phyloP scores from a whole-genome alignment of 2,797 vertebrate species.

The Falco columbarius region DNA sequence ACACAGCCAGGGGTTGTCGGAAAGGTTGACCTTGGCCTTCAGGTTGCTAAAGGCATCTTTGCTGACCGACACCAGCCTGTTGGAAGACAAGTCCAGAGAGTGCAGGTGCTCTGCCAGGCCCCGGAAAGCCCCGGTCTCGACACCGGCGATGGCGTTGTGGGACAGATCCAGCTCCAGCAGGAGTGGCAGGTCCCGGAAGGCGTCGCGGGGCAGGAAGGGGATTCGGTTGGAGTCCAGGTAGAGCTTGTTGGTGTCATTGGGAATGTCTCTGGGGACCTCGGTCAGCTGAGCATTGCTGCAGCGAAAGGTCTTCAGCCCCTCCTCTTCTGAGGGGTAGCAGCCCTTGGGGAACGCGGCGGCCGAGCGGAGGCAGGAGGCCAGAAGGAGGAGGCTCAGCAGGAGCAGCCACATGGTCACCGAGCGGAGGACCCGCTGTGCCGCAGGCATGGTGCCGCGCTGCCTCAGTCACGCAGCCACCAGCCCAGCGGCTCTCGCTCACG shows the following conservation, averaged over 20 bases:
- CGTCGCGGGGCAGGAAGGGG: constrained; percentile 85
- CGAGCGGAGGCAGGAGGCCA: constrained; percentile 83
- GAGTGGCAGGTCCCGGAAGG: constrained; percentile 86
- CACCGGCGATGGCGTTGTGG: constrained; percentile 86
- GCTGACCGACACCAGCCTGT: constrained; percentile 87
- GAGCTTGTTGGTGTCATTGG: constrained; percentile 91
- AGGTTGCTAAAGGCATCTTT: constrained; percentile 86
- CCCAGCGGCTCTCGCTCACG: not conserved
- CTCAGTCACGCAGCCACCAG: constrained; percentile 70
- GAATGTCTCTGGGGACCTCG: constrained; percentile 89
- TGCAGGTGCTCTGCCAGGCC: constrained; percentile 86
- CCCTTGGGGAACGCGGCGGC: constrained; percentile 85
- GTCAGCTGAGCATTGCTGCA: constrained; percentile 92
- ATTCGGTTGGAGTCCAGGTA: constrained; percentile 95
- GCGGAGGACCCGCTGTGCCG: constrained; percentile 76
- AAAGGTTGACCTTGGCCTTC: constrained; percentile 90
- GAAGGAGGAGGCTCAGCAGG: constrained; percentile 86
- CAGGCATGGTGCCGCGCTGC: constrained; percentile 74
- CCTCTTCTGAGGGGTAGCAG: constrained; percentile 91
- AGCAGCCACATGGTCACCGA: constrained; percentile 85
- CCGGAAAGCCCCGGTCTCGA: constrained; percentile 89
- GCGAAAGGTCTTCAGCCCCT: constrained; percentile 87
- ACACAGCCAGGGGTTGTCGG: constrained; percentile 94
- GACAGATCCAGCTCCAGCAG: constrained; percentile 94
- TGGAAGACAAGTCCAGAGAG: constrained; percentile 91